Conservation (phyloP, 2,113 vertebrate genomes). For the Plecturocebus donacophilus region DNA sequence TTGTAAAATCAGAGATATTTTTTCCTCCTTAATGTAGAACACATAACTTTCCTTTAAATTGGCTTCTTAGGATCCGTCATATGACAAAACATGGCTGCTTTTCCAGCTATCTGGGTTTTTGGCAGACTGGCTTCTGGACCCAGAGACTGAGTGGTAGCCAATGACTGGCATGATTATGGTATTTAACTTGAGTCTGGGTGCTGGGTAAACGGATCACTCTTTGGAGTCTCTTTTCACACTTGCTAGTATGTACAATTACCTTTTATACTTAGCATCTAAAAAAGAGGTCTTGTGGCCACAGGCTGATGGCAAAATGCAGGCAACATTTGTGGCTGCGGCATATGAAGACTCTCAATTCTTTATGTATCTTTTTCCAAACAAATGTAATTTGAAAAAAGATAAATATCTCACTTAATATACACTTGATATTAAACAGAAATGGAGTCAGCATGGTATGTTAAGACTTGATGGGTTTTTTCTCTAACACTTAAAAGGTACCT, state of each 20-base stretch:
- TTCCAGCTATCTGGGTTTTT: constrained; percentile 49
- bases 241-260: constrained; percentile 57
- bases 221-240: constrained; percentile 34
- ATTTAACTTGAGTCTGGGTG: constrained; percentile 55
- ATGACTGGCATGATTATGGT: constrained; percentile 38
- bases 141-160: constrained; percentile 33
- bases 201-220: constrained; percentile 50
- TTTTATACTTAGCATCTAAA: constrained; percentile 53
- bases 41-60: constrained; percentile 38
- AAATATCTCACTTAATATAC: not conserved
- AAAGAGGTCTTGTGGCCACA: not conserved
- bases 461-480: not conserved
- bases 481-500: not conserved
- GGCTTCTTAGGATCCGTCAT: not conserved
- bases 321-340: not conserved
- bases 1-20: constrained; percentile 11
- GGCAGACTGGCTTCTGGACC: constrained; percentile 60
- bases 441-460: not conserved
- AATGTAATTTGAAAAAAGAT: not conserved
- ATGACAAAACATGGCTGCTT: constrained; percentile 47
- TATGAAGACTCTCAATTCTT: not conserved
- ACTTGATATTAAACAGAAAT: not conserved
- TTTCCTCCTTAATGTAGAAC: not conserved
- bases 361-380: not conserved
- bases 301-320: constrained; percentile 22